Percentiles rank a stretch among this genome's conserved stretches.
Evolutionary conservation across 2,797 vertebrate species (phyloP).

Genomic region (Vireo griseus): DNA sequence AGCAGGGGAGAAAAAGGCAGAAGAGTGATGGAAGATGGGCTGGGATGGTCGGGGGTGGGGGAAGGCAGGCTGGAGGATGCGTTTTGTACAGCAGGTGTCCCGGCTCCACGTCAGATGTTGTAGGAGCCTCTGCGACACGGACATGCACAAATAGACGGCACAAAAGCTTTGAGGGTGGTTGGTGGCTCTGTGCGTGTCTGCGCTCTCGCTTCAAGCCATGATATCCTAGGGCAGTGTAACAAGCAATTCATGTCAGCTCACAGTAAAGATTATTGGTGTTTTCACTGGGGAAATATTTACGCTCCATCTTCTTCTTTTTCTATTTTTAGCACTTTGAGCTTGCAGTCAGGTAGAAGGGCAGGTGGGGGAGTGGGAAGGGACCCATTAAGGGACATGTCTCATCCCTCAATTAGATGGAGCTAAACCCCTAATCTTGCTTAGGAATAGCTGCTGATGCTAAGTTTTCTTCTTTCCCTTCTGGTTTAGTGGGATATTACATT

Average conservation of each 20-base stretch:
- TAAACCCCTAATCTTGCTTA: slow-evolving; percentile 31
- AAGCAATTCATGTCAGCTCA: slow-evolving; percentile 49
- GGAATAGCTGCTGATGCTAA: slow-evolving; percentile 18
- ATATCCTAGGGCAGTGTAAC: slow-evolving; percentile 45
- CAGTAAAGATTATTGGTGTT: slow-evolving; percentile 52
- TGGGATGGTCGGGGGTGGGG: background rate
- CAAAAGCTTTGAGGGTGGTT: background rate
- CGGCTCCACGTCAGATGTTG: slow-evolving; percentile 2
- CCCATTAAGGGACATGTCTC: background rate
- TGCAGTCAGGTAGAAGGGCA: slow-evolving; percentile 18
- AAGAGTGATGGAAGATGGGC: slow-evolving; percentile 6
- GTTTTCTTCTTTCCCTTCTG: slow-evolving; percentile 4
- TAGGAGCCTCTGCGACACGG: background rate
- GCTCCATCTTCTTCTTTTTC: slow-evolving; percentile 38
- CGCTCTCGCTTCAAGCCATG: background rate
- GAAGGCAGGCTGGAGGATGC: background rate
- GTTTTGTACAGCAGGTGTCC: slow-evolving; percentile 11
- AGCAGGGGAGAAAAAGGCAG: background rate
- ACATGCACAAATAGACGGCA: background rate
- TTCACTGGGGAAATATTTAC: slow-evolving; percentile 52
- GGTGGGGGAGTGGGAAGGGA: background rate
- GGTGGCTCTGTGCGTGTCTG: background rate
- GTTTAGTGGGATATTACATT: background rate
- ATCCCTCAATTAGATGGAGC: slow-evolving; percentile 30
- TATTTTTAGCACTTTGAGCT: slow-evolving; percentile 46